phyloP scores from a whole-genome alignment of 2,797 vertebrate genomes.

The Karalla daura region DNA sequence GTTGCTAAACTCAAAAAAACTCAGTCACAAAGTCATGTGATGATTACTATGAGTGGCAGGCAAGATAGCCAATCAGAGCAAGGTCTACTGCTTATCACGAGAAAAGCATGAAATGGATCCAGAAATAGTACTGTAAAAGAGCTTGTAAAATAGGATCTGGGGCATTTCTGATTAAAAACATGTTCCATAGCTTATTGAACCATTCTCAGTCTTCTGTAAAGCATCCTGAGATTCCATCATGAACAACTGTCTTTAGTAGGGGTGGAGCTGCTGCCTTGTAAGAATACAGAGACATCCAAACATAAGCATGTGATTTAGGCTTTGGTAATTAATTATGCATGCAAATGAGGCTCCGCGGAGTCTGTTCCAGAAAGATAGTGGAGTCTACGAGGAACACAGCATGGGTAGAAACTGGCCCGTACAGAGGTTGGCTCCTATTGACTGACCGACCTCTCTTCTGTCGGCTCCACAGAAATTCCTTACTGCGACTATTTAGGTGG shows the following conservation, averaged over 20 bases:
- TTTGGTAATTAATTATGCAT: slow-evolving; percentile 71
- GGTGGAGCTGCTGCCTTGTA: slow-evolving; percentile 42
- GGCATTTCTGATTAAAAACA: no score
- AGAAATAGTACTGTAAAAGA: no score
- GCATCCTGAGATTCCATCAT: slow-evolving; percentile 43
- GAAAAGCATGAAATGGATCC: no score
- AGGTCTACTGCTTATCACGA: no score
- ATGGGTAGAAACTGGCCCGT: slow-evolving; percentile 49
- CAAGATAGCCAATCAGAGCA: no score
- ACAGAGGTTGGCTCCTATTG: slow-evolving; percentile 27
- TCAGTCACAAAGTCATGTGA: no score
- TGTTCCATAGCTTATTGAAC: no score
- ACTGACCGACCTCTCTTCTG: slow-evolving; percentile 74
- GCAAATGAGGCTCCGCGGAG: slow-evolving; percentile 68
- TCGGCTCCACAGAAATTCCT: slow-evolving; percentile 86
- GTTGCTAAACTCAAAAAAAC: no score
- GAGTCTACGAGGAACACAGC: slow-evolving; percentile 47
- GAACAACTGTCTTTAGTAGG: slow-evolving; percentile 46
- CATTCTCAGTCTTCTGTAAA: no score
- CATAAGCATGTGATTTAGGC: slow-evolving; percentile 70
- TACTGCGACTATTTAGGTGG: slow-evolving; percentile 85
- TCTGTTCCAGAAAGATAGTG: slow-evolving; percentile 61
- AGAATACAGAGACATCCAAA: slow-evolving; percentile 60
- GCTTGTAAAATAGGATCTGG: no score
- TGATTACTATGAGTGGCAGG: no score